Evolutionary conservation across 2,888 invertebrate genomes (phyloP).

Genomic region (Phyllotreta striolata): DNA sequence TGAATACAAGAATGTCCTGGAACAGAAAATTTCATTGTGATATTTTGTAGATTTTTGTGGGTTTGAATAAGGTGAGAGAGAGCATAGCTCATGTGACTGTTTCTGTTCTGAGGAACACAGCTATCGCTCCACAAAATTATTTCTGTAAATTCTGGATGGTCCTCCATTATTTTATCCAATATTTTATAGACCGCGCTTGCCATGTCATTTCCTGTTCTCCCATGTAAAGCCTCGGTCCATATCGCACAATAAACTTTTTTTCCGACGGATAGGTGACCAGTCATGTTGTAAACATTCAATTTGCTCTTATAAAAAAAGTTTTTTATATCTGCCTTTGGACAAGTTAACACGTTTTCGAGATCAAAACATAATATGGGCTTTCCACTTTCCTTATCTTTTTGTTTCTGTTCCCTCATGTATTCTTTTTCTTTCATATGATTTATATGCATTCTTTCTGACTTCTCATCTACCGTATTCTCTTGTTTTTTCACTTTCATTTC

Average conservation of each 20-base stretch:
- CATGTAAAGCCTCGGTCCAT: constrained; percentile 36
- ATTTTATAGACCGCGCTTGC: constrained; percentile 40
- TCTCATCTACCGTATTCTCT: constrained; percentile 17
- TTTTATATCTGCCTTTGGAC: constrained; percentile 34
- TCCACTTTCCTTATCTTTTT: constrained; percentile 19
- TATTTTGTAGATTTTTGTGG: too few species aligned
- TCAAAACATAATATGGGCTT: constrained; percentile 30
- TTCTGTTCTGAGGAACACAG: constrained; percentile 23
- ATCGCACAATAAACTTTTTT: constrained; percentile 40
- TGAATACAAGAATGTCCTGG: too few species aligned
- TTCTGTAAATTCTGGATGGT: constrained; percentile 19
- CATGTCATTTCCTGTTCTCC: constrained; percentile 39
- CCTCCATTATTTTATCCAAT: constrained; percentile 24
- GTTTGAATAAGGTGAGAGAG: constrained; percentile 5
- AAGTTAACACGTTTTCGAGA: constrained; percentile 41
- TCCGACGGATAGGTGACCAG: constrained; percentile 36
- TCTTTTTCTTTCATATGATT: constrained; percentile 15
- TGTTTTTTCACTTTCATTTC: constrained; percentile 28
- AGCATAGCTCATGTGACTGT: constrained; percentile 13
- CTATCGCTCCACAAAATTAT: constrained; percentile 20
- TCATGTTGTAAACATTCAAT: constrained; percentile 40
- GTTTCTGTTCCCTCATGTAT: constrained; percentile 22
- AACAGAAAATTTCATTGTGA: constrained; percentile 25
- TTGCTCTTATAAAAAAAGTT: constrained; percentile 36
- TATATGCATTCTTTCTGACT: constrained; percentile 5